Conservation (phyloP, 2,888 invertebrate genomes). For the Choreutis nemorana region DNA sequence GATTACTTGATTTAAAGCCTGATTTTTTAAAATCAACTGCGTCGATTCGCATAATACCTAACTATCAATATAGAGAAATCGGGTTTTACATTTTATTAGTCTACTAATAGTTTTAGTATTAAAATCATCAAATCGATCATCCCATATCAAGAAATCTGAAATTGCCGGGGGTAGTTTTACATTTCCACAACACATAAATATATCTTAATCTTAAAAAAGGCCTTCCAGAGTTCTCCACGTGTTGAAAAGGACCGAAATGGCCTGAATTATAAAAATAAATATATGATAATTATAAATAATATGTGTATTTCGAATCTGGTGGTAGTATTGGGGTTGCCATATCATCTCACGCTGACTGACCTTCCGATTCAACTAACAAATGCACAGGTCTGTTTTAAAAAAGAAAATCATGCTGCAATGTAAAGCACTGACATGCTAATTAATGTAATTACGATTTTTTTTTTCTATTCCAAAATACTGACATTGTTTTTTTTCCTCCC, state of each 20-base stretch:
- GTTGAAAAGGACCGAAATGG: constrained; percentile 28
- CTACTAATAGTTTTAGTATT: too few relatives aligned
- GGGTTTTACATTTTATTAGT: too few relatives aligned
- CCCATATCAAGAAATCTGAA: constrained; percentile 50
- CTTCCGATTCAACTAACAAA: constrained; percentile 55
- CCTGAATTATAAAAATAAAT: constrained; percentile 29
- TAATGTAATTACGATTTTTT: constrained; percentile 49
- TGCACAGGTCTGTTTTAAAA: constrained; percentile 47
- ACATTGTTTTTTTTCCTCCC: constrained; percentile 68
- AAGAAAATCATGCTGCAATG: constrained; percentile 57
- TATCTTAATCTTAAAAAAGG: constrained; percentile 25
- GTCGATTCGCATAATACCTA: too few relatives aligned
- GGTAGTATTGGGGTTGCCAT: constrained; percentile 55
- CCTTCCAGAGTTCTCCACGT: constrained; percentile 68
- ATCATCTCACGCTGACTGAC: constrained; percentile 59
- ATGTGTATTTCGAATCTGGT: constrained; percentile 56
- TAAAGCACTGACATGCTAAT: constrained; percentile 54
- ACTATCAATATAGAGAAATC: too few relatives aligned
- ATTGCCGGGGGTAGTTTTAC: constrained; percentile 26
- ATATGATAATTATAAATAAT: constrained; percentile 26
- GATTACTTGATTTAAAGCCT: constrained; percentile 43
- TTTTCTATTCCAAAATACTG: constrained; percentile 57
- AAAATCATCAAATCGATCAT: neutral
- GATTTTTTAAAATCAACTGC: neutral
- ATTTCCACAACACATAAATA: constrained; percentile 14